These are phyloP conservation scores for Thamnophis elegans DNA, from an alignment of 2,797 vertebrate genomes.

Conservation along the genomic window DNA sequence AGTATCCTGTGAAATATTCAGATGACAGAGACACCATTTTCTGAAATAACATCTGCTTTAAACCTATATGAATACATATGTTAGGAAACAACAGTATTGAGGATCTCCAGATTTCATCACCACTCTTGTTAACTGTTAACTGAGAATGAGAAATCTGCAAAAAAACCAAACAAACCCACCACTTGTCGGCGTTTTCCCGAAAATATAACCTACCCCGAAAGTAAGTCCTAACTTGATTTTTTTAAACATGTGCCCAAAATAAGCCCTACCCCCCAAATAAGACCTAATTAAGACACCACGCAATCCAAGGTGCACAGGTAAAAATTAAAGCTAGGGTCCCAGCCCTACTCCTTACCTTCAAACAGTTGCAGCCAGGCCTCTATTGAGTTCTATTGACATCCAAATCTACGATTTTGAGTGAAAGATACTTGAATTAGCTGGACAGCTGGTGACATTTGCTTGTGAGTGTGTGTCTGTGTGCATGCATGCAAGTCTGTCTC, in stretches of 20 bases:
- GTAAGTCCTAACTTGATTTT: too few species aligned
- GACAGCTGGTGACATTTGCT: slow-evolving; percentile 16
- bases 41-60: neutral
- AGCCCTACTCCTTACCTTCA: too few species aligned
- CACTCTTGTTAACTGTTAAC: neutral
- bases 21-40: neutral
- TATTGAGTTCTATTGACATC: too few species aligned
- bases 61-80: neutral
- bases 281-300: too few species aligned
- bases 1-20: neutral
- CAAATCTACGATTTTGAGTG: neutral
- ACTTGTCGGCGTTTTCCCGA: neutral
- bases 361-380: too few species aligned
- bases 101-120: neutral
- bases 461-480: neutral
- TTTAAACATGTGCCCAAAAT: too few species aligned
- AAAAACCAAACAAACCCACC: neutral
- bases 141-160: neutral
- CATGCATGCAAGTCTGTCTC: neutral
- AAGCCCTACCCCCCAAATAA: too few species aligned
- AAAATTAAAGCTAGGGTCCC: too few species aligned
- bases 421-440: neutral
- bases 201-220: too few species aligned
- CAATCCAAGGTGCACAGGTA: too few species aligned
- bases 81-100: neutral